Conservation (phyloP, 2,888 invertebrate species). For the Mythimna pallens region DNA sequence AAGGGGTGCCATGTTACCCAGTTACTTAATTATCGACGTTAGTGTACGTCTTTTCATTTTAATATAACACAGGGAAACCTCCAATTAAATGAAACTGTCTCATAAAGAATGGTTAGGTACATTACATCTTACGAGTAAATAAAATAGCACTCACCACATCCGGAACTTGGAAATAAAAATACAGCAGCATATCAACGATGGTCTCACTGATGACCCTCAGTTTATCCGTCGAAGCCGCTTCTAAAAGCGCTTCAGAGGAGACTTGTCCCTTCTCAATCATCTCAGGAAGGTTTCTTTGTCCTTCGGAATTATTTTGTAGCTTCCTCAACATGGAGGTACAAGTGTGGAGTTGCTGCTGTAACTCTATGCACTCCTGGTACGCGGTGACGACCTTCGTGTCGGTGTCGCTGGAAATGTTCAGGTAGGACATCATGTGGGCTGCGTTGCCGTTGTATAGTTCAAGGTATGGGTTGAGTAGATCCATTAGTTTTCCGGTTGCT, state of each 20-base stretch:
- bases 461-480: slow-evolving; percentile 94
- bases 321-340: slow-evolving; percentile 94
- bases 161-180: slow-evolving; percentile 91
- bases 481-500: slow-evolving; percentile 95
- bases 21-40: too few species aligned
- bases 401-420: slow-evolving; percentile 92
- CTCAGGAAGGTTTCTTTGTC: slow-evolving; percentile 77
- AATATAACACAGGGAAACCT: too few species aligned
- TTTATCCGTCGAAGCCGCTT: slow-evolving; percentile 95
- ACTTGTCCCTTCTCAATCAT: slow-evolving; percentile 78
- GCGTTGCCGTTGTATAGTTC: slow-evolving; percentile 95
- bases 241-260: slow-evolving; percentile 84
- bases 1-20: too few species aligned
- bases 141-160: slow-evolving; percentile 78
- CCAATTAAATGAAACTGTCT: too few species aligned
- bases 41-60: too few species aligned
- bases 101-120: too few species aligned
- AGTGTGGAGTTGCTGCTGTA: slow-evolving; percentile 97
- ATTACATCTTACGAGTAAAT: too few species aligned
- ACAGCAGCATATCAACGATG: slow-evolving; percentile 95
- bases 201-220: slow-evolving; percentile 95
- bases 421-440: slow-evolving; percentile 95
- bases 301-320: slow-evolving; percentile 91
- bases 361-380: slow-evolving; percentile 95
- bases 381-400: slow-evolving; percentile 89